These are phyloP conservation scores for Pangasius krempfi DNA, from an alignment of 2,797 vertebrate species.

Conservation along the genomic window DNA sequence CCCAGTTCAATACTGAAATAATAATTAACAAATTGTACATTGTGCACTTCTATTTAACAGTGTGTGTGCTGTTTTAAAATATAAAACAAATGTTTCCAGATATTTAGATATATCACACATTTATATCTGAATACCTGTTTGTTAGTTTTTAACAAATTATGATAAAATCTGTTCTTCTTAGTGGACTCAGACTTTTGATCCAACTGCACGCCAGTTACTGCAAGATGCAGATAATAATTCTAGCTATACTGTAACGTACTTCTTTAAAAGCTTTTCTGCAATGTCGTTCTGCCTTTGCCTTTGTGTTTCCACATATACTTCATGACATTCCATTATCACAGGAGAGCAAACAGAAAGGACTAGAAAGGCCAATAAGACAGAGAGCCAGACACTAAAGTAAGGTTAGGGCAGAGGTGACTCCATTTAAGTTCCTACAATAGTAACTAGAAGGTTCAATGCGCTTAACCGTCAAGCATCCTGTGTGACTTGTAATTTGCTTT, in stretches of 20 bases:
- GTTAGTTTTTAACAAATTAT: not conserved
- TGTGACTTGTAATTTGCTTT: not conserved
- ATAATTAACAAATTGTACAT: not conserved
- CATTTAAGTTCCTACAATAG: not conserved
- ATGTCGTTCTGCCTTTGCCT: not conserved
- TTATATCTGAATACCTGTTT: not conserved
- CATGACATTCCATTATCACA: constrained; percentile 23
- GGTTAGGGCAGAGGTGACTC: not conserved
- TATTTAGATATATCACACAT: not conserved
- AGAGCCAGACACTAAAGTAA: not conserved
- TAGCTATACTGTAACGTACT: not conserved
- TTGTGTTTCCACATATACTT: not conserved
- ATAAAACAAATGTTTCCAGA: not conserved
- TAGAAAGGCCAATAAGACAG: not conserved
- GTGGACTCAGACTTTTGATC: constrained; percentile 17
- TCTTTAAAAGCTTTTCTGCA: constrained; percentile 3
- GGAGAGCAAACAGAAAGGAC: not conserved
- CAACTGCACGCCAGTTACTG: not conserved
- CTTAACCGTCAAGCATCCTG: not conserved
- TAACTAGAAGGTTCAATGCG: not conserved
- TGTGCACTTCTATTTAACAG: not conserved
- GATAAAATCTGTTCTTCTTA: not conserved
- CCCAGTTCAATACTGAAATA: not conserved
- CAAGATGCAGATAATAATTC: not conserved
- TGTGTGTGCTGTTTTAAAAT: not conserved